Percentiles rank a stretch among this genome's conserved stretches.
Evolutionary conservation across 2,888 invertebrate species (phyloP).

Genomic region (Tipula vernalis): DNA sequence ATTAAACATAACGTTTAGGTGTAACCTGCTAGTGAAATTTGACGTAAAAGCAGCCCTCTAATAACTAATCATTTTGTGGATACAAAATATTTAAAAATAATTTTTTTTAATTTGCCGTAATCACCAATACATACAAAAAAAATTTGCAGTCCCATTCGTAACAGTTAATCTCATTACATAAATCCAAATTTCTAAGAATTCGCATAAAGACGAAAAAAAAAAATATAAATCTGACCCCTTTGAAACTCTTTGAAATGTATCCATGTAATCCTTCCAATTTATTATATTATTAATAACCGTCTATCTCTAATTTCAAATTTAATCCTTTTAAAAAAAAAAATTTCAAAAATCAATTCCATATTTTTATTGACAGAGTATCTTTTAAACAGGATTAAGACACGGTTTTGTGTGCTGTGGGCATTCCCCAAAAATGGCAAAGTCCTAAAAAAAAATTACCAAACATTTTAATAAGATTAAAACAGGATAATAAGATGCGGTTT

Average conservation of each 20-base stretch:
- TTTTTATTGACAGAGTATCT: background rate
- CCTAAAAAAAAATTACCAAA: background rate
- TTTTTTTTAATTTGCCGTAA: no score
- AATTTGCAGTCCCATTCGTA: no score
- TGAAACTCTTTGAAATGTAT: background rate
- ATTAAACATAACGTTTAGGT: no score
- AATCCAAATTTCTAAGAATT: background rate
- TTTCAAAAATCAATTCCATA: background rate
- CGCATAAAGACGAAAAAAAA: background rate
- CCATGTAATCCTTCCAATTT: background rate
- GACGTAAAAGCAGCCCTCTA: no score
- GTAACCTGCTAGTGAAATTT: no score
- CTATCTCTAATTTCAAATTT: background rate
- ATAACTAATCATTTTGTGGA: no score
- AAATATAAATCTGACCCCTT: background rate
- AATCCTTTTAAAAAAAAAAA: background rate
- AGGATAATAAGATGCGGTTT: background rate
- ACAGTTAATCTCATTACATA: background rate
- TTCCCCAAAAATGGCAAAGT: background rate
- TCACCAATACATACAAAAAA: no score
- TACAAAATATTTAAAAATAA: no score
- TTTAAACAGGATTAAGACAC: background rate
- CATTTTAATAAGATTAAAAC: background rate
- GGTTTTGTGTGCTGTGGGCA: background rate
- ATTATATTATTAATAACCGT: background rate